phyloP scores from a whole-genome alignment of 2,797 vertebrate species.

The Scomberomorus guttatus region DNA sequence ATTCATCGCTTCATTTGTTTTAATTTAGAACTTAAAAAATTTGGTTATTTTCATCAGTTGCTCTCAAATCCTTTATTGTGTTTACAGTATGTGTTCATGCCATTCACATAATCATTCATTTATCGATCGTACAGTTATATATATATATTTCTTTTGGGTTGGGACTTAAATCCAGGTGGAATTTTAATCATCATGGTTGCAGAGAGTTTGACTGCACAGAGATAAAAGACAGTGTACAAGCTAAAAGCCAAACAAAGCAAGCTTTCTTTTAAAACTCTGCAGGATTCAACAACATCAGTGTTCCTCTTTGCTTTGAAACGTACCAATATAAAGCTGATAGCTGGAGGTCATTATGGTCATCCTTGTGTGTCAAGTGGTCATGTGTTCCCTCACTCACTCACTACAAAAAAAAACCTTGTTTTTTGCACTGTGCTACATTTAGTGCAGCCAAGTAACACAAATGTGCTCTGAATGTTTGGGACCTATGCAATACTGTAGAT shows the following conservation, averaged over 20 bases:
- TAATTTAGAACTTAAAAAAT: not conserved
- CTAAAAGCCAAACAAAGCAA: slow-evolving; percentile 13
- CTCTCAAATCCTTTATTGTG: not conserved
- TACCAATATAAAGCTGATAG: slow-evolving; percentile 23
- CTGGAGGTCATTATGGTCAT: slow-evolving; percentile 31
- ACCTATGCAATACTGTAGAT: not conserved
- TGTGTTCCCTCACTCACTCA: not conserved
- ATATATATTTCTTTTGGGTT: not conserved
- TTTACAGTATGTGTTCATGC: not conserved
- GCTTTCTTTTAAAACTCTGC: slow-evolving; percentile 8
- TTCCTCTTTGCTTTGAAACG: slow-evolving; percentile 31
- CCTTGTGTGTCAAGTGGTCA: slow-evolving; percentile 29
- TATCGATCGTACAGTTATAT: not conserved
- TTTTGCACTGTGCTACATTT: not conserved
- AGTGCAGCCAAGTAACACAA: not conserved
- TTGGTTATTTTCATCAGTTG: not conserved
- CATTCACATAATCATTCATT: not conserved
- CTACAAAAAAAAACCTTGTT: not conserved
- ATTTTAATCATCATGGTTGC: not conserved
- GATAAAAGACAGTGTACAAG: not conserved
- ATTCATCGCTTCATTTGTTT: not conserved
- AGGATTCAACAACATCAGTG: slow-evolving; percentile 24
- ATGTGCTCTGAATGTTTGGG: not conserved
- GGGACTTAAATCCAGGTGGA: not conserved
- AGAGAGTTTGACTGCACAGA: not conserved